A percentile compares a stretch with the other conserved stretches of the same genome.
Conservation (phyloP, 2,888 invertebrate species). For the Lasioglossum lativentre region DNA sequence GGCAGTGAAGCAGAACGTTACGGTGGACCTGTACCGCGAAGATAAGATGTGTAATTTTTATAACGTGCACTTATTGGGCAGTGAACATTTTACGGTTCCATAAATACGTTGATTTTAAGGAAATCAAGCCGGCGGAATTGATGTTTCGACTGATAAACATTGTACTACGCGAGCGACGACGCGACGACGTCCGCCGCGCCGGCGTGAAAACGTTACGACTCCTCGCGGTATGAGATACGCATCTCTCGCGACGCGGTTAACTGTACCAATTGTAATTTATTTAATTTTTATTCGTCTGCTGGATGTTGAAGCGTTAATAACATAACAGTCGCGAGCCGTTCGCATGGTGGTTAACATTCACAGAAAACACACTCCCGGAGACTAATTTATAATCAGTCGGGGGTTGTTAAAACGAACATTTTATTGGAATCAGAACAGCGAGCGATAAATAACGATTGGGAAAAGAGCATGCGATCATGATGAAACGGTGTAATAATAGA, state of each 20-base stretch:
- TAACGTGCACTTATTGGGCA: slow-evolving; percentile 22
- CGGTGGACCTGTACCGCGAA: neutral
- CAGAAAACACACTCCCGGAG: neutral
- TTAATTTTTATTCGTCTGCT: neutral
- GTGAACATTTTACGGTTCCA: slow-evolving; percentile 27
- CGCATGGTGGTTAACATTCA: neutral
- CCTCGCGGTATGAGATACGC: neutral
- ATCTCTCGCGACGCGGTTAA: neutral
- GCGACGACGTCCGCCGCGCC: too few relatives aligned
- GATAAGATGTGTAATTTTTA: slow-evolving; percentile 46
- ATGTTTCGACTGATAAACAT: neutral
- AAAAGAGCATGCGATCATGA: neutral
- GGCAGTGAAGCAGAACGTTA: slow-evolving; percentile 30
- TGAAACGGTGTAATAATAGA: neutral
- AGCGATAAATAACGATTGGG: neutral
- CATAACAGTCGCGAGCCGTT: neutral
- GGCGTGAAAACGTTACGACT: neutral
- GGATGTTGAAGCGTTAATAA: neutral
- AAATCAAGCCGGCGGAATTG: slow-evolving; percentile 6
- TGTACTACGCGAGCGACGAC: neutral
- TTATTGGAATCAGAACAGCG: neutral
- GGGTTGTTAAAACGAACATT: neutral
- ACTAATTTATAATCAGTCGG: neutral
- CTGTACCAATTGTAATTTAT: neutral
- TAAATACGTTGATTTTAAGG: slow-evolving; percentile 31